A percentile compares a stretch with the other conserved stretches of the same genome.
These are phyloP conservation scores for Phacellophora camtschatica DNA, from an alignment of 30 jellyfish, hydroid and myxozoan species.

Conservation along the genomic window DNA sequence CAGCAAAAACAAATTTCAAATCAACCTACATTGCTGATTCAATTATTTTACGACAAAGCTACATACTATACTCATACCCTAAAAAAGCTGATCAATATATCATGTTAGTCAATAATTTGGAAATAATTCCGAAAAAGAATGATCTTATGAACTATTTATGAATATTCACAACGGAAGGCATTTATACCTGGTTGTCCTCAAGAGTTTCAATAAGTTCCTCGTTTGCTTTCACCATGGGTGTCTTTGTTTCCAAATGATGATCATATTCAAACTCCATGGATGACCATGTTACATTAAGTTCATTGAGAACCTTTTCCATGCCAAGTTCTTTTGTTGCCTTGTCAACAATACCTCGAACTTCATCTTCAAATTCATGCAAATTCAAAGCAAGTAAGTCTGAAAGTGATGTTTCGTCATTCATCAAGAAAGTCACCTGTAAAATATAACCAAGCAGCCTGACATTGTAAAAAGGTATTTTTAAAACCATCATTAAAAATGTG, in stretches of 20 bases:
- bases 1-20: too few species aligned
- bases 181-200: slow-evolving; percentile 95
- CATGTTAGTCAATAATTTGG: too few species aligned
- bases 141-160: too few species aligned
- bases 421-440: slow-evolving; percentile 74
- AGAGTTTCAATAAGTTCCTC: slow-evolving; percentile 95
- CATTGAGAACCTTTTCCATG: slow-evolving; percentile 95
- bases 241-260: slow-evolving; percentile 77
- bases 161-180: too few species aligned
- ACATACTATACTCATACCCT: too few species aligned
- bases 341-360: slow-evolving; percentile 91
- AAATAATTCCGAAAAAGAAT: too few species aligned
- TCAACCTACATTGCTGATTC: too few species aligned
- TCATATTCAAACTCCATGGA: slow-evolving; percentile 94
- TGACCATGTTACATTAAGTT: slow-evolving; percentile 91
- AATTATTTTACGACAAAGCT: too few species aligned
- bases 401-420: slow-evolving; percentile 93
- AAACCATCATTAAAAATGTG: too few species aligned
- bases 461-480: too few species aligned
- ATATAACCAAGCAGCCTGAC: background rate
- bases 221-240: slow-evolving; percentile 83
- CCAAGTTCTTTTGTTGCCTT: slow-evolving; percentile 96
- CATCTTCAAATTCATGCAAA: slow-evolving; percentile 91
- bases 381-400: slow-evolving; percentile 92
- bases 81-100: too few species aligned